phyloP scores from a whole-genome alignment of 1,140 invertebrate genomes.

The Rhagoletis zephyria region DNA sequence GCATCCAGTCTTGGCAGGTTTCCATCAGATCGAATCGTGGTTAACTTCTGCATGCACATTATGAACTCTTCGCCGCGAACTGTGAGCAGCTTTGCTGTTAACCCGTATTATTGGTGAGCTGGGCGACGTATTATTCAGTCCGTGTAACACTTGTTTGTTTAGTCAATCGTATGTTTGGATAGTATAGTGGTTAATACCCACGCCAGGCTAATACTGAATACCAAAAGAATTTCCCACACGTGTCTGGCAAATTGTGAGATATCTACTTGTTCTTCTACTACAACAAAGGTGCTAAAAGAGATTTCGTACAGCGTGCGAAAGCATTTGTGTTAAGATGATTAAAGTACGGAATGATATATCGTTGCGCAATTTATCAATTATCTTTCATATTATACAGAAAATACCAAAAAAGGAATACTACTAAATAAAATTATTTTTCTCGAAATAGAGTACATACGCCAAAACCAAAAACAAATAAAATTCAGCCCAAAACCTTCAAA shows the following conservation, averaged over 20 bases:
- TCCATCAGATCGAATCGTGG: too few relatives aligned
- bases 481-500: neutral
- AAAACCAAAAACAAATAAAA: slow-evolving; percentile 8
- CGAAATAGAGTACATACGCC: neutral
- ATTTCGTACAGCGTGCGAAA: neutral
- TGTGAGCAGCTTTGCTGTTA: too few relatives aligned
- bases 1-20: too few relatives aligned
- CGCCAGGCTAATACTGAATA: too few relatives aligned
- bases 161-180: neutral
- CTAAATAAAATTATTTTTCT: slow-evolving; percentile 9
- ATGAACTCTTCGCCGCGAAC: too few relatives aligned
- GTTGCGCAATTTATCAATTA: neutral
- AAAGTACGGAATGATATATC: slow-evolving; percentile 27
- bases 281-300: neutral
- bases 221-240: too few relatives aligned
- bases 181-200: slow-evolving; percentile 1
- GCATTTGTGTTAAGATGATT: neutral
- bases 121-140: too few relatives aligned
- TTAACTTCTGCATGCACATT: too few relatives aligned
- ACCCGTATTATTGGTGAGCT: too few relatives aligned
- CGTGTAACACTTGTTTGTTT: too few relatives aligned
- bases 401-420: neutral
- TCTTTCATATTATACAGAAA: neutral
- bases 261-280: neutral
- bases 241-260: too few relatives aligned